Evolutionary conservation across 2,113 vertebrate species (phyloP).

Genomic region (Oenanthe melanoleuca): DNA sequence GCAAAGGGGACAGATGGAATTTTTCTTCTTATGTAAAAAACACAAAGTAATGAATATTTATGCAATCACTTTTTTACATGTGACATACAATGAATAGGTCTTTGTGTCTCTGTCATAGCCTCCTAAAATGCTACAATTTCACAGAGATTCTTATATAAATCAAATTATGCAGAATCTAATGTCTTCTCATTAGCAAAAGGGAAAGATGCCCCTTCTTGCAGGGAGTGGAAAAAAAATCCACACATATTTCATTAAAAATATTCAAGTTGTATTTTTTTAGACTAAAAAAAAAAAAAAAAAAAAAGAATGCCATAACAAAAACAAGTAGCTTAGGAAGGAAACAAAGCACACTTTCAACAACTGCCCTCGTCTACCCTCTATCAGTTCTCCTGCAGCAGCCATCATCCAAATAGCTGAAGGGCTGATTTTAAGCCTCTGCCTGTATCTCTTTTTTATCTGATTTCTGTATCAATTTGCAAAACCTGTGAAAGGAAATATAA

Average conservation of each 20-base stretch:
- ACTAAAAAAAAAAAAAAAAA: neutral
- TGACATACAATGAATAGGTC: neutral
- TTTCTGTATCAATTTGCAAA: neutral
- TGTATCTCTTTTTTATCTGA: neutral
- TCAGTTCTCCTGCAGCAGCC: neutral
- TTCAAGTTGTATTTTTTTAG: neutral
- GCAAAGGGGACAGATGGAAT: neutral
- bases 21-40: conserved; percentile 27
- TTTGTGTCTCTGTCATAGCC: neutral
- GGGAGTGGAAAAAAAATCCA: neutral
- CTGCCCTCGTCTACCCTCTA: neutral
- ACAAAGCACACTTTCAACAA: neutral
- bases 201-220: neutral
- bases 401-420: neutral
- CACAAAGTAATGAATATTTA: conserved; percentile 14
- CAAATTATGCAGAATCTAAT: neutral
- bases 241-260: neutral
- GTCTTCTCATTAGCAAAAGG: neutral
- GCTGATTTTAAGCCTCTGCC: neutral
- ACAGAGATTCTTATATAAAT: neutral
- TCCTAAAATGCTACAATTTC: neutral
- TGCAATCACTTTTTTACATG: neutral
- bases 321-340: neutral
- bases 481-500: neutral
- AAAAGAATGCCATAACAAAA: neutral